phyloP scores from a whole-genome alignment of 2,888 invertebrate species.

The Philaethria dido region DNA sequence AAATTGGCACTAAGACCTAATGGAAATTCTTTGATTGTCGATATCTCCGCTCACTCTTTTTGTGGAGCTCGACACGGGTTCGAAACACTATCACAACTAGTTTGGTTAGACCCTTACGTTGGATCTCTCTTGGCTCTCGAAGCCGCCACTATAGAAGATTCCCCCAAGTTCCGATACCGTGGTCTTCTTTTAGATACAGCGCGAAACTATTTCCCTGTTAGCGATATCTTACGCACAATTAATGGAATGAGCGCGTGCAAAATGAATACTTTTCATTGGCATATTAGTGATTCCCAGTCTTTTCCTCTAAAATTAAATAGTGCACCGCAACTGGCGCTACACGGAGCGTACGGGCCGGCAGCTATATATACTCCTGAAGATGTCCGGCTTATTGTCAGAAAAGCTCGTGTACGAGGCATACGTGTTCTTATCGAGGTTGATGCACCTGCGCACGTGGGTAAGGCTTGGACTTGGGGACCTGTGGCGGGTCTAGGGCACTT shows the following conservation, averaged over 20 bases:
- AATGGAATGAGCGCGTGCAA: conserved; percentile 96
- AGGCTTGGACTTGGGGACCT: conserved; percentile 93
- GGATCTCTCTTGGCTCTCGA: conserved; percentile 86
- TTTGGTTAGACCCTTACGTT: conserved; percentile 89
- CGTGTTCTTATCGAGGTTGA: conserved; percentile 95
- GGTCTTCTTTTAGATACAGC: conserved; percentile 96
- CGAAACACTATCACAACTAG: conserved; percentile 90
- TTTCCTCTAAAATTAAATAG: conserved; percentile 92
- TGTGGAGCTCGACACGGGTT: conserved; percentile 91
- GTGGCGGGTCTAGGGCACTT: conserved; percentile 89
- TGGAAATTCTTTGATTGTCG: conserved; percentile 80
- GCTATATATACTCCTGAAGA: conserved; percentile 89
- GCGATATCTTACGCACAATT: conserved; percentile 88
- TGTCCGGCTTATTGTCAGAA: conserved; percentile 88
- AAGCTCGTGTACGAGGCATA: conserved; percentile 92
- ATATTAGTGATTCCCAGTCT: conserved; percentile 95
- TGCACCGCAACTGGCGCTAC: conserved; percentile 90
- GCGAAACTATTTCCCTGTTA: conserved; percentile 92
- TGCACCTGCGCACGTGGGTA: conserved; percentile 94
- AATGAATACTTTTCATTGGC: conserved; percentile 97
- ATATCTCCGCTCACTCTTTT: conserved; percentile 87
- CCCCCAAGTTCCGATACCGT: conserved; percentile 90
- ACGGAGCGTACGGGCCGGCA: conserved; percentile 93
- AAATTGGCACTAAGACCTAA: conserved; percentile 83
- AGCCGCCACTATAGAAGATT: conserved; percentile 88